Percentiles rank a stretch among this genome's conserved stretches.
Conservation (phyloP, 2,888 invertebrate species). For the Apomyelois bistriatella region DNA sequence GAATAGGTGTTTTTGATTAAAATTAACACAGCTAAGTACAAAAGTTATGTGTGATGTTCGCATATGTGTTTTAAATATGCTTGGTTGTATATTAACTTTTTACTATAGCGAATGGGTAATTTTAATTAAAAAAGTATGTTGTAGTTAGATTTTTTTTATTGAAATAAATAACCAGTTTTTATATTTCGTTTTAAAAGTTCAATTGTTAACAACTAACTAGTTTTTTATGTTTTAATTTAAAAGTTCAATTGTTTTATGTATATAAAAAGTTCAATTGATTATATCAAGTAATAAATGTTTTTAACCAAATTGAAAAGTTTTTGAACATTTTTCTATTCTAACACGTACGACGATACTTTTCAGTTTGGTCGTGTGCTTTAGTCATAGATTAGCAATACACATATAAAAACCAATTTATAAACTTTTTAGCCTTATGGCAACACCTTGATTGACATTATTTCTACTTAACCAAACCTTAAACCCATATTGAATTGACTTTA, state of each 20-base stretch:
- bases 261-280: too few relatives aligned
- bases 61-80: not conserved
- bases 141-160: too few relatives aligned
- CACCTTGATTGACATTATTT: not conserved
- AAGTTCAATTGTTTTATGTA: too few relatives aligned
- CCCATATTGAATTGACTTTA: not conserved
- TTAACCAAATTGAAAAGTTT: slow-evolving; percentile 9
- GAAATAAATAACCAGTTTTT: too few relatives aligned
- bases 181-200: too few relatives aligned
- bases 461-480: not conserved
- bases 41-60: not conserved
- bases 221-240: too few relatives aligned
- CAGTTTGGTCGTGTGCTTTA: slow-evolving; percentile 11
- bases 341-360: not conserved
- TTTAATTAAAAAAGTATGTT: not conserved
- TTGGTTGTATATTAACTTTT: not conserved
- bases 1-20: not conserved
- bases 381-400: slow-evolving; percentile 1
- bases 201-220: too few relatives aligned
- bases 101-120: not conserved
- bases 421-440: slow-evolving; percentile 4
- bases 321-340: not conserved
- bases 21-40: not conserved
- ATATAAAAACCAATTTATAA: not conserved
- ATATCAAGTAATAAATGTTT: not conserved